Conservation (phyloP, 2,888 invertebrate genomes). For the Furcula furcula region DNA sequence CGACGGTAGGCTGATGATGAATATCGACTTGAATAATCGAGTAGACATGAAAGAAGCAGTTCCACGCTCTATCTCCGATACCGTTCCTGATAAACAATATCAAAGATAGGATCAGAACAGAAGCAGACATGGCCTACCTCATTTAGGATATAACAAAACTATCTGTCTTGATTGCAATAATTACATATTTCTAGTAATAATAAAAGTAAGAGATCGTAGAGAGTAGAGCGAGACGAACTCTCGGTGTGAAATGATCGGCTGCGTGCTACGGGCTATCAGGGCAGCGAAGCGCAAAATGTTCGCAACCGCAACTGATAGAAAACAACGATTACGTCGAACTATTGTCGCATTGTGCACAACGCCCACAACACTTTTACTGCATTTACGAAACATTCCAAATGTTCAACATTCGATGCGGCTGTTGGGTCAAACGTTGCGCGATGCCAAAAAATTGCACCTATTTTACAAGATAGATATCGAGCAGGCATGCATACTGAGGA, state of each 20-base stretch:
- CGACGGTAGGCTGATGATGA: too few relatives aligned
- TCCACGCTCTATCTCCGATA: too few relatives aligned
- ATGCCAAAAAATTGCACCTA: slow-evolving; percentile 57
- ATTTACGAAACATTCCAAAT: slow-evolving; percentile 71
- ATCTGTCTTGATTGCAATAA: too few relatives aligned
- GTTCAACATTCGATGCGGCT: slow-evolving; percentile 54
- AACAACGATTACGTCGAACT: slow-evolving; percentile 72
- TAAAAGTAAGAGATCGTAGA: too few relatives aligned
- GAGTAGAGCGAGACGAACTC: too few relatives aligned
- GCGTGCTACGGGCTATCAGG: slow-evolving; percentile 36
- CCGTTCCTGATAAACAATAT: too few relatives aligned
- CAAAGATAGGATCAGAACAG: too few relatives aligned
- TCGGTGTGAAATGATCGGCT: slow-evolving; percentile 38
- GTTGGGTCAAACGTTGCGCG: slow-evolving; percentile 55
- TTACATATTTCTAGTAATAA: too few relatives aligned
- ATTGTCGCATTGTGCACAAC: slow-evolving; percentile 73
- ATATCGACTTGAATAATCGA: too few relatives aligned
- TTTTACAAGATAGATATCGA: slow-evolving; percentile 29
- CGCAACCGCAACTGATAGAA: slow-evolving; percentile 78
- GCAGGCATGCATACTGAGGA: slow-evolving; percentile 26
- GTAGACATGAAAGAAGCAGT: too few relatives aligned
- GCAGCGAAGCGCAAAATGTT: slow-evolving; percentile 70
- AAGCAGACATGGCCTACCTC: too few relatives aligned
- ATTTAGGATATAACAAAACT: too few relatives aligned
- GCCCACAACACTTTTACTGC: slow-evolving; percentile 73